Percentiles rank a stretch among this genome's conserved stretches.
Evolutionary conservation across 2,113 vertebrate genomes (phyloP).

Genomic region (Hemichromis elongatus): DNA sequence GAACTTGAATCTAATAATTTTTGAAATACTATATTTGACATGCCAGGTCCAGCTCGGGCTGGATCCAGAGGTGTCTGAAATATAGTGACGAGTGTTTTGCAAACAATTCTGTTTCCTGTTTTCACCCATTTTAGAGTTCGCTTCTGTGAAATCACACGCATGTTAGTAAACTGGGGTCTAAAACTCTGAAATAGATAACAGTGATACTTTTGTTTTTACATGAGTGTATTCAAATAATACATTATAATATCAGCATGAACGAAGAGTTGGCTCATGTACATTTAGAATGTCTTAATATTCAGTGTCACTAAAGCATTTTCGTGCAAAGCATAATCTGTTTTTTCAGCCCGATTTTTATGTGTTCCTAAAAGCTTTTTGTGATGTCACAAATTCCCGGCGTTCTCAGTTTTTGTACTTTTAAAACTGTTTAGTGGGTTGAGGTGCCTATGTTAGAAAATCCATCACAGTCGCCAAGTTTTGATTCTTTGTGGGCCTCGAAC

Average conservation of each 20-base stretch:
- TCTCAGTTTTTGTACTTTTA: not conserved
- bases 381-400: not conserved
- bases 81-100: constrained; percentile 29
- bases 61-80: not conserved
- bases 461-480: not conserved
- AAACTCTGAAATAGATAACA: not conserved
- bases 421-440: not conserved
- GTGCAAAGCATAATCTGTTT: not conserved
- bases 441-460: not conserved
- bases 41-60: not conserved
- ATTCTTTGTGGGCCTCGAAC: not conserved
- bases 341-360: not conserved
- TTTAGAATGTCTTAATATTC: not conserved
- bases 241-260: not conserved
- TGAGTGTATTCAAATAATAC: not conserved
- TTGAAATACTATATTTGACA: not conserved
- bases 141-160: not conserved
- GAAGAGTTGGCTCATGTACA: not conserved
- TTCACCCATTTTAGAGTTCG: not conserved
- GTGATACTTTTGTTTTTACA: not conserved
- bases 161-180: not conserved
- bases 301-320: not conserved
- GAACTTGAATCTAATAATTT: not conserved
- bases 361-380: not conserved
- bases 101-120: not conserved